Conservation (phyloP, 2,797 vertebrate species). For the Chloroceryle amazona region DNA sequence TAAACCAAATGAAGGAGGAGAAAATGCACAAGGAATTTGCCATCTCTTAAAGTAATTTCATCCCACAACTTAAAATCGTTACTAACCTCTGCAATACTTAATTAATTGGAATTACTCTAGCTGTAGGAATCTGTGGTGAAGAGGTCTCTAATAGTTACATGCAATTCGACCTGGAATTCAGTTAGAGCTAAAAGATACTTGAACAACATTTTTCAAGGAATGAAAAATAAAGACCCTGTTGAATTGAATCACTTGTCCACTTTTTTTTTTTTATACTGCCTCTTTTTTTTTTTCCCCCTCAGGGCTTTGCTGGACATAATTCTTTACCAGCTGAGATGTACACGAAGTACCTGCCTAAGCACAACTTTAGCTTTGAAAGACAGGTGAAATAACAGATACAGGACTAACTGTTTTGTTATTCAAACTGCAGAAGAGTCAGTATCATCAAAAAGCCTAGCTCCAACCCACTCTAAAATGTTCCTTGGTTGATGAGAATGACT, state of each 20-base stretch:
- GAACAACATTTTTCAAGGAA: slow-evolving; percentile 76
- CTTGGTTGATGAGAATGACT: background rate
- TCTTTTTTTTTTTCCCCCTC: slow-evolving; percentile 28
- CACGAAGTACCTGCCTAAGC: slow-evolving; percentile 1
- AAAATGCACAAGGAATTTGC: slow-evolving; percentile 63
- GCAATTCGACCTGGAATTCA: slow-evolving; percentile 79
- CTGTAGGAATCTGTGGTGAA: slow-evolving; percentile 77
- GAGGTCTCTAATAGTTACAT: slow-evolving; percentile 76
- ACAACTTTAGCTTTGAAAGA: background rate
- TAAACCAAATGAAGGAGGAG: slow-evolving; percentile 66
- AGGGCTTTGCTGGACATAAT: slow-evolving; percentile 44
- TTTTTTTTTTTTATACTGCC: background rate
- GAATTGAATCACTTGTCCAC: slow-evolving; percentile 65
- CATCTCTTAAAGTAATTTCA: slow-evolving; percentile 78
- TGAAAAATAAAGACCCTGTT: slow-evolving; percentile 75
- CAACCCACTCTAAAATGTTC: background rate
- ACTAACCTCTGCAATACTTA: slow-evolving; percentile 82
- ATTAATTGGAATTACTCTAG: slow-evolving; percentile 80
- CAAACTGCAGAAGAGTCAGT: background rate
- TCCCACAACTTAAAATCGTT: slow-evolving; percentile 77
- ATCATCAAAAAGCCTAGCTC: background rate
- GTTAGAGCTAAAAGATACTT: slow-evolving; percentile 79
- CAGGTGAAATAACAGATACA: background rate
- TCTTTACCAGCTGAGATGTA: slow-evolving; percentile 5
- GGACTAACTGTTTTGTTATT: background rate